Evolutionary conservation across 37 sponge, comb jelly and placozoan genomes (phyloP).

Genomic region (Axinella damicornis): DNA sequence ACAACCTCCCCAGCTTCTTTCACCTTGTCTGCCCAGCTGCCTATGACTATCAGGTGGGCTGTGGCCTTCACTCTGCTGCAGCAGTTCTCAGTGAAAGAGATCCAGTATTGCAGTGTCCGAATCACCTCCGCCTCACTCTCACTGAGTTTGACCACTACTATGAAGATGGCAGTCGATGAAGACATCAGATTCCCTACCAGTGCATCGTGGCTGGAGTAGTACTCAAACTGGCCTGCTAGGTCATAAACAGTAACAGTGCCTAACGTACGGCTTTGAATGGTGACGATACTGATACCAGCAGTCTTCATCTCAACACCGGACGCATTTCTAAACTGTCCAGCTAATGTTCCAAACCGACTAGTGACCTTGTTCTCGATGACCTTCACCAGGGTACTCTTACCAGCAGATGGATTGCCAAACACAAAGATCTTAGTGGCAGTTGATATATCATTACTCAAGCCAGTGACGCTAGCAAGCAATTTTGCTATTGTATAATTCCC

Average conservation of each 20-base stretch:
- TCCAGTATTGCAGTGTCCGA: slow-evolving; percentile 23
- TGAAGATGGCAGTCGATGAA: slow-evolving; percentile 14
- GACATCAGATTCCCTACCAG: slow-evolving; percentile 4
- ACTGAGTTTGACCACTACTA: slow-evolving; percentile 29
- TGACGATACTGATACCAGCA: slow-evolving; percentile 35
- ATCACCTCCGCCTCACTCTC: slow-evolving; percentile 7
- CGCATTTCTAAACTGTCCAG: not conserved
- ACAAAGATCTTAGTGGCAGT: not conserved
- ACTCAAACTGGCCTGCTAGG: slow-evolving; percentile 49
- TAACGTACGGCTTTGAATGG: not conserved
- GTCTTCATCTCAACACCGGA: not conserved
- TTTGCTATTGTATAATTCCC: not conserved
- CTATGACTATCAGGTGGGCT: slow-evolving; percentile 39
- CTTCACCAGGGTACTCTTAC: slow-evolving; percentile 48
- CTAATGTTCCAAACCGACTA: not conserved
- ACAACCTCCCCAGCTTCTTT: no score
- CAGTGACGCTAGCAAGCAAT: no score
- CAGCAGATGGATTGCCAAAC: slow-evolving; percentile 28
- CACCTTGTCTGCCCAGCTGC: slow-evolving; percentile 14
- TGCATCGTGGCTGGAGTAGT: slow-evolving; percentile 43
- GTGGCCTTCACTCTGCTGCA: not conserved
- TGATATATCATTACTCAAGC: not conserved
- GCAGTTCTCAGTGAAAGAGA: slow-evolving; percentile 9
- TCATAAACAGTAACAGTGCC: slow-evolving; percentile 37
- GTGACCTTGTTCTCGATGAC: not conserved